phyloP scores from a whole-genome alignment of 2,888 invertebrate species.

The Hirudinaria manillensis region DNA sequence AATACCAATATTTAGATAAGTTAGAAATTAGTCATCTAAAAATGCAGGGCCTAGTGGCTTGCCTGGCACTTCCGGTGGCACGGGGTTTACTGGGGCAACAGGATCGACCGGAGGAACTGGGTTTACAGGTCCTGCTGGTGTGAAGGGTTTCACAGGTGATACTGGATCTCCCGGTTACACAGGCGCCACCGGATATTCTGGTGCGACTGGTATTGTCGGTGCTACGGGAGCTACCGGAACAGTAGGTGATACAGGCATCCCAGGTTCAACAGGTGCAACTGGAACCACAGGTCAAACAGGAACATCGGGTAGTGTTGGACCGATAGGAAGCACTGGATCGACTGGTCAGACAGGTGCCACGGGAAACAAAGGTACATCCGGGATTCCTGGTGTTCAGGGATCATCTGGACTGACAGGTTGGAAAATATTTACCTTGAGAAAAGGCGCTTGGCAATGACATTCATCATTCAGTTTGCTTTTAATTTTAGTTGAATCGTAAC shows the following conservation, averaged over 20 bases:
- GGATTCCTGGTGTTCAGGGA: neutral
- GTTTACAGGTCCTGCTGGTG: slow-evolving; percentile 19
- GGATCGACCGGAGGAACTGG: slow-evolving; percentile 10
- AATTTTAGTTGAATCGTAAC: neutral
- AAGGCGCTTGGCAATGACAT: neutral
- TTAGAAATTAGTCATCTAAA: neutral
- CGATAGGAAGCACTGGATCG: neutral
- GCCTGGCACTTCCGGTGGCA: slow-evolving; percentile 2
- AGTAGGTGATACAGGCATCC: neutral
- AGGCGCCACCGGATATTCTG: slow-evolving; percentile 10
- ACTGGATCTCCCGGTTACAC: slow-evolving; percentile 5
- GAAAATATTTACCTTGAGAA: neutral
- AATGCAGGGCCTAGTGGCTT: slow-evolving; percentile 14
- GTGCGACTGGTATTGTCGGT: slow-evolving; percentile 8
- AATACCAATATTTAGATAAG: neutral
- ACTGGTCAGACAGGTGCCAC: slow-evolving; percentile 4
- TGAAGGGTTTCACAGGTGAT: slow-evolving; percentile 7
- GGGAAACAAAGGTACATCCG: neutral
- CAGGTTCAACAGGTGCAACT: neutral
- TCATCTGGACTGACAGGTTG: slow-evolving; percentile 2
- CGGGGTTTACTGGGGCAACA: slow-evolving; percentile 11
- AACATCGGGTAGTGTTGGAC: neutral
- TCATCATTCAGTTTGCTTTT: neutral
- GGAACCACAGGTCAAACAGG: neutral
- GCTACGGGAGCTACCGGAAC: slow-evolving; percentile 13